Evolutionary conservation across 2,797 vertebrate genomes (phyloP).

Genomic region (Saxicola maurus): DNA sequence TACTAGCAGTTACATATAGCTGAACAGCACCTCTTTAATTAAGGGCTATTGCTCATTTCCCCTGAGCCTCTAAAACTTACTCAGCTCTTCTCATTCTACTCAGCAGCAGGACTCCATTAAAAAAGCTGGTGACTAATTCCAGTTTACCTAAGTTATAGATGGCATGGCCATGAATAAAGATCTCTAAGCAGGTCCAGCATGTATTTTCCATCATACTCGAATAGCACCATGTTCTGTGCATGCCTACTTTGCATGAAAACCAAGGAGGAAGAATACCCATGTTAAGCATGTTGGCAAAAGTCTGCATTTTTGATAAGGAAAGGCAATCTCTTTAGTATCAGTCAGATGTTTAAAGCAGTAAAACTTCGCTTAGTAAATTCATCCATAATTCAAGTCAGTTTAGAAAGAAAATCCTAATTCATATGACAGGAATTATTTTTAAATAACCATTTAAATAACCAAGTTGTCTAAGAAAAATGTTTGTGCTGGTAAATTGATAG

Average conservation of each 20-base stretch:
- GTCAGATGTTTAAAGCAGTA: neutral
- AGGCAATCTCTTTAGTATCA: neutral
- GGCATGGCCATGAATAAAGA: neutral
- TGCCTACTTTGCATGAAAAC: neutral
- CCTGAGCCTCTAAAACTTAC: neutral
- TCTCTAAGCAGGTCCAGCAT: neutral
- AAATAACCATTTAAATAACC: neutral
- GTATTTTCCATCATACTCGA: neutral
- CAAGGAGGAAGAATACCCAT: neutral
- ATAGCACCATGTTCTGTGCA: neutral
- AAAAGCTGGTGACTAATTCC: neutral
- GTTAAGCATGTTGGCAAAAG: neutral
- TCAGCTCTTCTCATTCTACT: neutral
- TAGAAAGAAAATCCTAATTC: neutral
- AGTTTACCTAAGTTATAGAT: neutral
- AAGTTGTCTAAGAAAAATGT: neutral
- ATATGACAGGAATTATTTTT: neutral
- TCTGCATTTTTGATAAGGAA: neutral
- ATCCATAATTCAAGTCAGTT: neutral
- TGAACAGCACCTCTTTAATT: neutral
- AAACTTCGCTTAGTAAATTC: neutral
- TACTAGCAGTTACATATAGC: neutral
- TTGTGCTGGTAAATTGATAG: neutral
- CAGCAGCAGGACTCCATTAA: neutral
- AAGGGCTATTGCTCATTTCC: neutral